A percentile compares a stretch with the other conserved stretches of the same genome.
phyloP scores from a whole-genome alignment of 2,113 vertebrate genomes.

The Eudyptes chrysolophus region DNA sequence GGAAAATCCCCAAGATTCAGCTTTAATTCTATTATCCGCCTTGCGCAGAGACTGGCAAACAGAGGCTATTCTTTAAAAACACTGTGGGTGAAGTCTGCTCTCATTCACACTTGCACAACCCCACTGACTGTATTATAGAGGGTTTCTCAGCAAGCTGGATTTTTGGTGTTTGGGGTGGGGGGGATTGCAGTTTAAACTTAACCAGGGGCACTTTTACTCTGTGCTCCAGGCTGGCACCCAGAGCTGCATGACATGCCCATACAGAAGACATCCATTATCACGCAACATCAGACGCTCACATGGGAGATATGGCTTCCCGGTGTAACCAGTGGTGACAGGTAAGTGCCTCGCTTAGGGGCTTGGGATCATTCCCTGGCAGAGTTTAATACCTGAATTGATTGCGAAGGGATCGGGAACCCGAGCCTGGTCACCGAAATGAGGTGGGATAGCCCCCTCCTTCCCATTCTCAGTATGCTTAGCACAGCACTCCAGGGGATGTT shows the following conservation, averaged over 20 bases:
- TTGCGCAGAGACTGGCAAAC: background rate
- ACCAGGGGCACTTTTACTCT: background rate
- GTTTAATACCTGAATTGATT: background rate
- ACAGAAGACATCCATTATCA: background rate
- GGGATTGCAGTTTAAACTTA: background rate
- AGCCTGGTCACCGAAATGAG: background rate
- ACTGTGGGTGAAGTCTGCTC: background rate
- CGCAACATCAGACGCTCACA: background rate
- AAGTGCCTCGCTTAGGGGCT: accelerated
- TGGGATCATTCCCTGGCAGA: background rate
- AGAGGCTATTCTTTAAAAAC: background rate
- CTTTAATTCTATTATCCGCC: background rate
- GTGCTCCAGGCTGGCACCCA: background rate
- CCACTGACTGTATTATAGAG: background rate
- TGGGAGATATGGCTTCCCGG: accelerated
- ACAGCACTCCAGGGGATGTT: background rate
- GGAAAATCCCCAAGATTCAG: background rate
- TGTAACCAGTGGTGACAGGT: background rate
- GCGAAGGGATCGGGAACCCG: background rate
- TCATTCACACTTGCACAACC: background rate
- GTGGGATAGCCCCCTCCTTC: background rate
- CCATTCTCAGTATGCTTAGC: background rate
- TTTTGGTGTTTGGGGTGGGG: background rate
- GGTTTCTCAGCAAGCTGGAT: background rate
- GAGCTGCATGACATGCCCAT: background rate